Conservation (phyloP, 2,888 invertebrate species). For the Orthonychiurus folsomi region DNA sequence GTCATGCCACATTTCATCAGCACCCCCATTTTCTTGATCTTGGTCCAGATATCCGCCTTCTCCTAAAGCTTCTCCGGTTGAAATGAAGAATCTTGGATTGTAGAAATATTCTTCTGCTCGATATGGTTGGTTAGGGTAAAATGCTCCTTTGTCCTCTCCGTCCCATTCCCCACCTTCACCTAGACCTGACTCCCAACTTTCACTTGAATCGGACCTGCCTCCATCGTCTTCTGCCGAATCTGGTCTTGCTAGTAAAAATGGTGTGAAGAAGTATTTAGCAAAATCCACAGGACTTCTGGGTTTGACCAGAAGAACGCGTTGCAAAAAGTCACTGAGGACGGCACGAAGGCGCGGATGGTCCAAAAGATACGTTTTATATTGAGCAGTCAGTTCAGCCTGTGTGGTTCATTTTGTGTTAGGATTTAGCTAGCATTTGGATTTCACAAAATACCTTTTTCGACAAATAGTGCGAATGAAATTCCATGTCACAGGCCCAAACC, state of each 20-base stretch:
- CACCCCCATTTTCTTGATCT: slow-evolving; percentile 6
- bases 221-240: slow-evolving; percentile 3
- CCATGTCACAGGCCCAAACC: slow-evolving; percentile 36
- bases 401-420: neutral
- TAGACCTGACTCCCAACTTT: neutral
- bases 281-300: slow-evolving; percentile 31
- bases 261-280: slow-evolving; percentile 16
- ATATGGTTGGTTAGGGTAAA: neutral
- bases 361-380: slow-evolving; percentile 29
- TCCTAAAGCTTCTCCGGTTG: neutral
- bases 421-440: neutral
- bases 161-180: slow-evolving; percentile 1
- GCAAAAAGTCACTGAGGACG: slow-evolving; percentile 34
- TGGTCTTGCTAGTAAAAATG: slow-evolving; percentile 2
- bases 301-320: slow-evolving; percentile 28
- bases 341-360: slow-evolving; percentile 34
- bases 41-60: neutral
- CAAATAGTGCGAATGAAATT: slow-evolving; percentile 33
- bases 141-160: neutral
- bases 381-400: slow-evolving; percentile 26
- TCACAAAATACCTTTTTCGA: slow-evolving; percentile 9
- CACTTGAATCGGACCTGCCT: neutral
- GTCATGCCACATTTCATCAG: neutral
- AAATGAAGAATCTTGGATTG: neutral
- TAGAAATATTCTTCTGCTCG: neutral